Evolutionary conservation across 2,113 vertebrate species (phyloP), one percentile per base, ranked within the genome.

Genomic region (Paraplagusia blochii): DNA sequence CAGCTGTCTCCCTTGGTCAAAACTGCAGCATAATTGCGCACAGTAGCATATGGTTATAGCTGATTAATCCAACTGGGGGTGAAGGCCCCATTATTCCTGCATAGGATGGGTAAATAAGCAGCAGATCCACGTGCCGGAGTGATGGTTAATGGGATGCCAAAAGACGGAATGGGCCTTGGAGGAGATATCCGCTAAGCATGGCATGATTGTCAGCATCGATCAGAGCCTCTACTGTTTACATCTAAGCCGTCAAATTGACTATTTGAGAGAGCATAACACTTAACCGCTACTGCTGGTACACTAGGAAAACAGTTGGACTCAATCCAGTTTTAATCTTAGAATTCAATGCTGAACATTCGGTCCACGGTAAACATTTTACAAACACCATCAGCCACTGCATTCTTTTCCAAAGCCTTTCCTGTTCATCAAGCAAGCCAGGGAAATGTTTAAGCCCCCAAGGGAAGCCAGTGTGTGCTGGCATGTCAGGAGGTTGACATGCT

Each of bases 1-100:
- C 87, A 90, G 89, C 86, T 90, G 87, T 84, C 88, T 89, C 80
- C 79, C 74, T 66, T 76, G 86, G 85, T 87, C 80, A 78, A 78
- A 87, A 90, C 69, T 76, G 86, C 81, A 49, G 69, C 53, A 58
- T 88, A 86, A 88, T 90, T 88, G 85, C 85, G 76, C 66, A 69
- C 59, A 55, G 83, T 72, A 88, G 85, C 89, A 91, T 90, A 88
- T 90, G 88, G 86, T 87, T 88, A 88, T 77, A 74, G 81, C 78
- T 88, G 88, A 89, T 90, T 88, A 89, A 88, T 87, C 82, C 81
- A 81, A 77, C 85, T 69, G 75, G 75, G 85, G 83, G 77, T 82
- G 83, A 81, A 74, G 74, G 73, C 76, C 72, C 77, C 80, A 81
- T 83, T 83, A 82, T 85, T 84, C 81, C 76, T 79, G 72, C 63